Base-by-base conservation (phyloP, 2,113 vertebrate genomes). In the Brachyhypopomus gauderio region DNA sequence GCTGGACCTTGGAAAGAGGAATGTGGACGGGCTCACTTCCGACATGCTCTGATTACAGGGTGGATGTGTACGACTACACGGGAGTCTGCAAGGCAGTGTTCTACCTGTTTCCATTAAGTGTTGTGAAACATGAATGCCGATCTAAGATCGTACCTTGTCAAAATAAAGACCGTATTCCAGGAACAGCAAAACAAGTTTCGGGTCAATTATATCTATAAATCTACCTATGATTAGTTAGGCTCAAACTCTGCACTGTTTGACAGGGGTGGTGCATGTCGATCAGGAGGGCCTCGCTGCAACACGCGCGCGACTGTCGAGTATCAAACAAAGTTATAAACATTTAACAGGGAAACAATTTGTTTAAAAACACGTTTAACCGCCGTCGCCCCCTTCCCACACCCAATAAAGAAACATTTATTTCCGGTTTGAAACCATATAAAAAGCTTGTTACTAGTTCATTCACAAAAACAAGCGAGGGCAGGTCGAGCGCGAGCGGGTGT, bases 21-120 rank as follows among this genome's bases (percentile, higher is more conserved):
- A 89, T 81, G 85, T 81, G 88, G 84, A 87, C 52, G 86, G 83
- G 89, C 86, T 73, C 72, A 72, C 85, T 92, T 92, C 87, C 86
- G 80, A 87, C 34, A 76, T 52, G 79, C 64, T 77, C 78, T 75
- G 75, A 82, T 75, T 80, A 75, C 70, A 82, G 69, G 67, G n/a
- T n/a, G 41, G 62, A 7, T 71, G 74, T 77, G 59, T 52, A 48
- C 60, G 72, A 22, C 66, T 69, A 45, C 41, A 38, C 60, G 72
- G 75, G 72, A 75, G 74, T 22, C 82, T 72, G 66, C 80, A 22
- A 19, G 11, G 27, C 25, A 14, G 45, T 52, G 12, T 34, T 12
- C 41, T 60, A 48, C 23, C 72, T 70, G 52, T 55, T 75, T 69
- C 48, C 17, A 22, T 12, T n/a, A 70, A 41, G 20, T 59, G 59